phyloP scores from a whole-genome alignment of 2,797 vertebrate genomes.

The Carapus acus region DNA sequence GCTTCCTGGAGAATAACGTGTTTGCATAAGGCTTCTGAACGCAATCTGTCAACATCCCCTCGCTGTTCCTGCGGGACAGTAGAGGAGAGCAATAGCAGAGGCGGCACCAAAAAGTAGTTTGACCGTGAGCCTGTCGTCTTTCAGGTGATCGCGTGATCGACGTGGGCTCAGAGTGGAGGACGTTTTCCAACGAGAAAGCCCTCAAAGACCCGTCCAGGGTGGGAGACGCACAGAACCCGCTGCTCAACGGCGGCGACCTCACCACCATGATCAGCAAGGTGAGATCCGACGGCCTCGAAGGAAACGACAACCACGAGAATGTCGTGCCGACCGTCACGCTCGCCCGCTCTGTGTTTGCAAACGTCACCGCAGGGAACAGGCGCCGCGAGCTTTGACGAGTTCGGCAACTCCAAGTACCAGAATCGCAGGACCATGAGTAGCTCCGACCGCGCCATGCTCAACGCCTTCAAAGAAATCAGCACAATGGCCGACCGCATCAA shows the following conservation, averaged over 20 bases:
- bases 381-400: slow-evolving; percentile 96
- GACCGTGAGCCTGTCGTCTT: neutral
- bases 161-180: slow-evolving; percentile 98
- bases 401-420: slow-evolving; percentile 97
- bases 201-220: slow-evolving; percentile 98
- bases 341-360: too few species aligned
- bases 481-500: slow-evolving; percentile 99
- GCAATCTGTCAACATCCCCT: too few species aligned
- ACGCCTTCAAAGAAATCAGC: slow-evolving; percentile 97
- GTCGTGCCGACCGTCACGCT: too few species aligned
- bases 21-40: too few species aligned
- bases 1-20: too few species aligned
- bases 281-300: slow-evolving; percentile 22
- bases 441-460: slow-evolving; percentile 97
- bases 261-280: slow-evolving; percentile 99
- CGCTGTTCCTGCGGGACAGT: too few species aligned
- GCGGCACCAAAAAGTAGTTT: too few species aligned
- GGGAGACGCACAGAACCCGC: slow-evolving; percentile 94
- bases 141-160: slow-evolving; percentile 96
- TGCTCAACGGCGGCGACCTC: slow-evolving; percentile 92
- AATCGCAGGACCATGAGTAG: slow-evolving; percentile 98
- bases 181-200: slow-evolving; percentile 98
- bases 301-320: too few species aligned
- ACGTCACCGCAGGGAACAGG: slow-evolving; percentile 84
- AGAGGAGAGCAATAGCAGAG: too few species aligned